These are phyloP conservation scores for Acronicta leporina DNA, from an alignment of 2,888 invertebrate genomes.

Conservation along the genomic window DNA sequence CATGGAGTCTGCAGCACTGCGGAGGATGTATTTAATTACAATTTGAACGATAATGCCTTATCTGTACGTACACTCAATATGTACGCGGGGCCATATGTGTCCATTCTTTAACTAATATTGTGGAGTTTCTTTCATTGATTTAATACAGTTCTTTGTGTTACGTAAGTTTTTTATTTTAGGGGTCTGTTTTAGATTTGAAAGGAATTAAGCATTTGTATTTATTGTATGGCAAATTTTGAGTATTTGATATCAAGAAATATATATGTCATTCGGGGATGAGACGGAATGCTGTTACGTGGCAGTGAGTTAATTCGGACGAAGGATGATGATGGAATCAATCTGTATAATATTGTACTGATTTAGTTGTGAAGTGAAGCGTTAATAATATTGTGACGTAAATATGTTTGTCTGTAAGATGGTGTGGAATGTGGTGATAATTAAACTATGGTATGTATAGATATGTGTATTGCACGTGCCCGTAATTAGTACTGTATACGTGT, in stretches of 20 bases:
- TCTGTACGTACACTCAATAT: constrained; percentile 43
- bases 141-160: constrained; percentile 8
- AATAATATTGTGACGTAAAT: neutral
- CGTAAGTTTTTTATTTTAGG: constrained; percentile 16
- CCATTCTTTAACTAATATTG: constrained; percentile 1
- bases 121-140: constrained; percentile 12
- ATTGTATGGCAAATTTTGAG: neutral
- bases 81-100: constrained; percentile 14
- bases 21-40: constrained; percentile 66
- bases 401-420: neutral
- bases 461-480: neutral
- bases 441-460: neutral
- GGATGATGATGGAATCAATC: neutral
- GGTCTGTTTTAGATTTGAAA: constrained; percentile 3
- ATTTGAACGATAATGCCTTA: constrained; percentile 62
- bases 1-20: constrained; percentile 33
- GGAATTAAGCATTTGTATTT: neutral
- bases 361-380: neutral
- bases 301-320: too few relatives aligned
- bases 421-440: constrained; percentile 7
- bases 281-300: too few relatives aligned
- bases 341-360: neutral
- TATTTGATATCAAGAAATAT: neutral
- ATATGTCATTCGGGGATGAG: too few relatives aligned
- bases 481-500: constrained; percentile 31